Base-by-base conservation (phyloP, 1,140 invertebrate species). In the Neodiprion virginianus region DNA sequence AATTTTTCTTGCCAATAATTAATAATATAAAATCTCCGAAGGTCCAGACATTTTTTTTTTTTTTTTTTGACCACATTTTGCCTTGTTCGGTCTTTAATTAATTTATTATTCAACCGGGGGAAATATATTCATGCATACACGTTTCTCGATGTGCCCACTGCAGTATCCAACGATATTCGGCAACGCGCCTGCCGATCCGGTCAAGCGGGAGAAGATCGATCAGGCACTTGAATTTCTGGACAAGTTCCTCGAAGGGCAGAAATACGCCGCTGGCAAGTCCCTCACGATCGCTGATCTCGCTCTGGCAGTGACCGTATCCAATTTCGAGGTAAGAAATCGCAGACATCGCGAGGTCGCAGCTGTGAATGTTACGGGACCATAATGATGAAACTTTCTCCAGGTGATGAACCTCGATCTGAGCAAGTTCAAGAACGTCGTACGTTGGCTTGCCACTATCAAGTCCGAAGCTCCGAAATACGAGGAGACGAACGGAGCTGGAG, bases 281-380 rank as follows among this genome's bases (percentile, higher is more conserved):
- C 84, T 96, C 12, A 96, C 95, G 23, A 83, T 96, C 10, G 95
- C 95, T 8, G 95, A 95, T 82, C 86, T 94, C 14, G 80, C 90
- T 17, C 77, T 94, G 49, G 83, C 92, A 10, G 89, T 91, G 9
- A 88, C 89, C 1, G 88, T 95, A 12, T 92, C 93, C 40, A 93
- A 92, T 70, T 89, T 90, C 75, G 93, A 95, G 84, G 93, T 89
- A 81, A 79, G 50, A 71, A 79, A 40, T 40, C 5, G 28, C 28
- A 40, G 28, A 40, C 28, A 1, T 40, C 28, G 28, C 5, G 28
- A 40, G 28, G 28, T 40, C 2, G 5, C 2, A 61, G 53, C n/a
- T n/a, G 1, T 2, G 53, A 1, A 61, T 61, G 2, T 61, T 61
- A n/a, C 53, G n/a, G 8, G 4, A 12, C 5, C 0, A 61, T 61